Evolutionary conservation across 2,888 invertebrate species (phyloP), one percentile per base, ranked within the genome.

Genomic region (Drosophila melanosoma): DNA sequence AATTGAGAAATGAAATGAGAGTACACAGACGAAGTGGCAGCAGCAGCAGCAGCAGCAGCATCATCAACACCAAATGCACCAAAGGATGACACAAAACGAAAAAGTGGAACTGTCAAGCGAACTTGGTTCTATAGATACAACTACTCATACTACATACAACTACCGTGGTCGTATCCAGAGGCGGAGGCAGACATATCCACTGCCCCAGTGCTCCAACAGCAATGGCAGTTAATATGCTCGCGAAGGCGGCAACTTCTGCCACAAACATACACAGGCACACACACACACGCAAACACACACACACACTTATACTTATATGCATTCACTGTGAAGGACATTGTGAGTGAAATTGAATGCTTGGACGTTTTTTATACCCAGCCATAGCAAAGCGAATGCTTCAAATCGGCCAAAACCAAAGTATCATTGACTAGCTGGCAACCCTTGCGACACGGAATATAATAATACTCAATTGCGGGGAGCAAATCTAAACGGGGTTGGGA

Each of bases 291-390:
- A 40, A 8, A n/a, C 52, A 56, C 20, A 59, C 17, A 59, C 17
- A 59, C 17, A 61, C 51, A 58, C 36, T 23, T 12, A 40, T 23
- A 64, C 56, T 60, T 29, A 53, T 40, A 73, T 69, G 67, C 70
- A 69, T 69, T 74, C 74, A 67, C 74, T 80, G 78, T 84, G 89
- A 85, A 85, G 89, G 87, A 89, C 89, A 84, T 70, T 71, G 75
- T 70, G 61, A 87, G 80, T 76, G 74, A 80, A 77, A 89, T 80
- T 76, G 74, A 89, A 87, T 74, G 75, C 74, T 67, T 68, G 84
- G 69, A 76, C 80, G 69, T 73, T 77, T 53, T 63, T 42, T 56
- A 52, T 42, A 66, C 54, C 52, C 63, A 60, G 15, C 54, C 59
- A 26, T 26, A 26, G 56, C 49, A 54, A 57, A 54, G 45, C 33